phyloP scores from a whole-genome alignment of 2,888 invertebrate genomes.

The Apamea monoglypha region DNA sequence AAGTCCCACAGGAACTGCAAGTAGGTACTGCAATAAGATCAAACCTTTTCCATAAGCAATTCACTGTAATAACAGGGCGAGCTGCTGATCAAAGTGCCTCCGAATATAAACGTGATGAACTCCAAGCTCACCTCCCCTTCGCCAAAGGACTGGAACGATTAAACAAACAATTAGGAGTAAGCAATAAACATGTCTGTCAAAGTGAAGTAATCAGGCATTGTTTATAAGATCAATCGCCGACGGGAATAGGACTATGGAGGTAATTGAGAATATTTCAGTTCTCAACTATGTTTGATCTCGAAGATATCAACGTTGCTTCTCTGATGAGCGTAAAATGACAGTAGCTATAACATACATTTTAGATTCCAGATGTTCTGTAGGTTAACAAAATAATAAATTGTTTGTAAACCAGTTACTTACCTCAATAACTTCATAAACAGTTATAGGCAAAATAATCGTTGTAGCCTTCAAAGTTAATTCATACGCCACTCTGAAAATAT shows the following conservation, averaged over 20 bases:
- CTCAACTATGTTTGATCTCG: not conserved
- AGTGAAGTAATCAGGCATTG: slow-evolving; percentile 36
- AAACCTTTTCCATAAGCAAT: slow-evolving; percentile 65
- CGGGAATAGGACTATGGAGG: slow-evolving; percentile 2
- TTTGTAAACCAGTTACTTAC: slow-evolving; percentile 46
- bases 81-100: slow-evolving; percentile 54
- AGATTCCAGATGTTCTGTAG: too few relatives aligned
- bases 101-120: slow-evolving; percentile 63
- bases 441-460: slow-evolving; percentile 69
- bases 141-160: slow-evolving; percentile 46
- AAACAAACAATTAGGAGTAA: slow-evolving; percentile 10
- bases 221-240: slow-evolving; percentile 27
- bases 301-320: not conserved
- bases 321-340: too few relatives aligned
- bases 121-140: slow-evolving; percentile 63
- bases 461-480: slow-evolving; percentile 70
- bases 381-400: not conserved
- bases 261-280: not conserved
- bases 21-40: not conserved
- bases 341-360: too few relatives aligned
- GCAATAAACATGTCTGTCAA: slow-evolving; percentile 41
- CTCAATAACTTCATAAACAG: slow-evolving; percentile 69
- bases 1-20: not conserved
- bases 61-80: slow-evolving; percentile 66
- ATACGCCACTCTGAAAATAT: slow-evolving; percentile 64